phyloP scores from a whole-genome alignment of 2,113 vertebrate species.

The Forbesichthys agassizii region DNA sequence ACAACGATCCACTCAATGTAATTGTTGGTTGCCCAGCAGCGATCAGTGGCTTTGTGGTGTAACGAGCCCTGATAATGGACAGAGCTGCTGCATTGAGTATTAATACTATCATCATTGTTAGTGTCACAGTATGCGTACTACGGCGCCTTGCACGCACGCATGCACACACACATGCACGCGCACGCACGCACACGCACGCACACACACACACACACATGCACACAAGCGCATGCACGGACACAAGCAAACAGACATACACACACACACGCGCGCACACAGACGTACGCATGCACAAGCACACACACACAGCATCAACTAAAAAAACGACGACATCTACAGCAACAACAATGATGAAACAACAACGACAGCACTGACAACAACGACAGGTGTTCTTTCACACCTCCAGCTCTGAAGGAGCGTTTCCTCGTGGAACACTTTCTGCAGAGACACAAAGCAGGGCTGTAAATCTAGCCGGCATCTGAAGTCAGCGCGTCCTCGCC shows the following conservation, averaged over 20 bases:
- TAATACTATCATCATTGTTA: no score
- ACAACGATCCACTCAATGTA: no score
- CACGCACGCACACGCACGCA: background rate
- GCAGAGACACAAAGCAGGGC: slow-evolving; percentile 57
- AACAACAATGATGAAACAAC: no score
- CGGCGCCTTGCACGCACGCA: no score
- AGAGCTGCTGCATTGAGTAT: no score
- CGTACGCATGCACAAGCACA: background rate
- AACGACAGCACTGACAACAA: background rate
- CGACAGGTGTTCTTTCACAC: slow-evolving; percentile 18
- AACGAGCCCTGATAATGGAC: no score
- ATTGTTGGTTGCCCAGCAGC: background rate
- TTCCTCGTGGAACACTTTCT: slow-evolving; percentile 44
- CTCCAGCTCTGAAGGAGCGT: slow-evolving; percentile 48
- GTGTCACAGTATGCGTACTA: no score
- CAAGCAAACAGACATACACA: slow-evolving; percentile 4
- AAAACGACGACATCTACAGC: no score
- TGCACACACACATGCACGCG: background rate
- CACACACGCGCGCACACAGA: slow-evolving; percentile 3
- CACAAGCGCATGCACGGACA: background rate
- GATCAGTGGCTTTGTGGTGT: no score
- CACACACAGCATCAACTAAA: no score
- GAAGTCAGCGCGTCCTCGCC: slow-evolving; percentile 49
- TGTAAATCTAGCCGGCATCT: slow-evolving; percentile 32
- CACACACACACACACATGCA: background rate